These are phyloP conservation scores for Typhlichthys eigenmanni DNA, from an alignment of 2,797 vertebrate species.

Conservation along the genomic window DNA sequence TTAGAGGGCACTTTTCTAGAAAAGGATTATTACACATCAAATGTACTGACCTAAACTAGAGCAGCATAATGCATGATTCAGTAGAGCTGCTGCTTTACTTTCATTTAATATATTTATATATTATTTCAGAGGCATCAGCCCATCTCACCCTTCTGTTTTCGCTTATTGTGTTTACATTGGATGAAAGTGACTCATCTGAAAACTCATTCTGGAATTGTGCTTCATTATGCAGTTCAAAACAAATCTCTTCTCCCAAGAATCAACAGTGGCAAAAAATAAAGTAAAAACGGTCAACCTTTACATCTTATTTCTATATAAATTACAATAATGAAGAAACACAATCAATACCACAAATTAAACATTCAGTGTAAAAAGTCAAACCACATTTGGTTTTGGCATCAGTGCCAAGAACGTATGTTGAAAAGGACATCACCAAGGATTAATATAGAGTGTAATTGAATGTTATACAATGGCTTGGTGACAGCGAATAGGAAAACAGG, in stretches of 20 bases:
- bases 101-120: not conserved
- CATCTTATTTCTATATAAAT: too few relatives aligned
- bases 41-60: constrained; percentile 21
- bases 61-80: not conserved
- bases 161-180: not conserved
- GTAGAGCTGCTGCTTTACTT: too few relatives aligned
- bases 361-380: too few relatives aligned
- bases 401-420: too few relatives aligned
- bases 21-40: constrained; percentile 29
- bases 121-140: not conserved
- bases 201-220: not conserved
- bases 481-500: constrained; percentile 45
- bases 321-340: too few relatives aligned
- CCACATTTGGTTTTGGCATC: too few relatives aligned
- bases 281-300: too few relatives aligned
- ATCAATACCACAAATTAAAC: too few relatives aligned
- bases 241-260: not conserved
- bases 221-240: not conserved
- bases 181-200: not conserved
- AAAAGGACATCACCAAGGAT: not conserved
- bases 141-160: not conserved
- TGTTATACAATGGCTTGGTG: constrained; percentile 32
- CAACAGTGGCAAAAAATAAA: too few relatives aligned
- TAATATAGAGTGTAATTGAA: constrained; percentile 51
- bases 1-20: constrained; percentile 34